Conservation (phyloP, 2,113 vertebrate species). For the Anolis carolinensis region DNA sequence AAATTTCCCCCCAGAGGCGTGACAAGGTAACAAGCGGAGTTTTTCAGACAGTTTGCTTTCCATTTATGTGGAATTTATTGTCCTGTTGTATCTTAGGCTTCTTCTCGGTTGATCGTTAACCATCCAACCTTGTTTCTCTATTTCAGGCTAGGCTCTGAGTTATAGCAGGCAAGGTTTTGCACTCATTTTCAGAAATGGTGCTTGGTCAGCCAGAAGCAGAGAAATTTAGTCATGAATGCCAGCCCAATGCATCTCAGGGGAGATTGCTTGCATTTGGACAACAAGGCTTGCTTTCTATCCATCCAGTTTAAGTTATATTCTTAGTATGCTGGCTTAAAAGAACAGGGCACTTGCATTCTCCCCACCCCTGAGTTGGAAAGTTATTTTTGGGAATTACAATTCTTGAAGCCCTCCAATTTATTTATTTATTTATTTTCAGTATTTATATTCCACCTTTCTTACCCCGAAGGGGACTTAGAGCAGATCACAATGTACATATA, state of each 20-base stretch:
- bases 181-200: neutral
- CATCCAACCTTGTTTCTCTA: slow-evolving; percentile 31
- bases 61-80: slow-evolving; percentile 30
- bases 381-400: too few species aligned
- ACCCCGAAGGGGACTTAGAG: too few species aligned
- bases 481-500: too few species aligned
- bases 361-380: too few species aligned
- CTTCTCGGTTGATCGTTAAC: slow-evolving; percentile 15
- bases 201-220: neutral
- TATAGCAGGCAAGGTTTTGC: neutral
- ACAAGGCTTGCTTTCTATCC: neutral
- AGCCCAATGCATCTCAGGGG: neutral
- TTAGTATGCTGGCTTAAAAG: neutral
- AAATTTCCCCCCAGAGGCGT: neutral
- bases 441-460: too few species aligned
- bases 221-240: neutral
- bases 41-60: slow-evolving; percentile 22
- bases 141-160: neutral
- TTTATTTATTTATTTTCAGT: too few species aligned
- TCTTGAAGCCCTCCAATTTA: too few species aligned
- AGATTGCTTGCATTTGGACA: neutral
- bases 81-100: slow-evolving; percentile 10
- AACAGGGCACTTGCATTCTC: too few species aligned
- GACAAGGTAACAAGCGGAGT: neutral
- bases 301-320: neutral